Conservation (phyloP, 2,113 vertebrate species). For the Ictalurus punctatus region DNA sequence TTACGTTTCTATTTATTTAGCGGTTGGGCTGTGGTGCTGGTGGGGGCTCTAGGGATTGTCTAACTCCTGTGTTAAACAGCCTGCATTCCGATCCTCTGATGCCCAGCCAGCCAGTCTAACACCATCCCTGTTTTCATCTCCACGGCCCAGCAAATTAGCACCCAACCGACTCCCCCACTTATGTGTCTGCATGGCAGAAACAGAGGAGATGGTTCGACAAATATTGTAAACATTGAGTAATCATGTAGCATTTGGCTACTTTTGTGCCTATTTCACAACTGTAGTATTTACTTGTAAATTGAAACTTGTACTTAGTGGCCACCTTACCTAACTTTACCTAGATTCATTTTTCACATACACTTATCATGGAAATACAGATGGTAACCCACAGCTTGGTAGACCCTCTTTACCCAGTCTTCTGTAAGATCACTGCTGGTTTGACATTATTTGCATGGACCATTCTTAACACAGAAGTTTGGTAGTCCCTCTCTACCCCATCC, state of each 20-base stretch:
- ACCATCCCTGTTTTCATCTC: constrained; percentile 71
- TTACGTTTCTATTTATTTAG: constrained; percentile 86
- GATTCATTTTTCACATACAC: not conserved
- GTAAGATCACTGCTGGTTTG: not conserved
- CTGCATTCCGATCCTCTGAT: constrained; percentile 78
- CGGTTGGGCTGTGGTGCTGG: constrained; percentile 68
- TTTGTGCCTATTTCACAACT: not conserved
- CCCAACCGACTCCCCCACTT: constrained; percentile 60
- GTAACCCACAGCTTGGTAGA: not conserved
- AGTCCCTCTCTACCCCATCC: not conserved
- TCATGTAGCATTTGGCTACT: constrained; percentile 12
- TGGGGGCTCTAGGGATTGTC: constrained; percentile 76
- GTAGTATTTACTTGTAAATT: not conserved
- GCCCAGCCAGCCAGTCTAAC: constrained; percentile 72
- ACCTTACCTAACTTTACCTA: not conserved
- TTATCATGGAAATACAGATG: not conserved
- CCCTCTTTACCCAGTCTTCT: not conserved
- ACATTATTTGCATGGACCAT: not conserved
- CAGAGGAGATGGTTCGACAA: not conserved
- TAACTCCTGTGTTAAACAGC: constrained; percentile 77
- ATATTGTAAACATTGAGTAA: constrained; percentile 31
- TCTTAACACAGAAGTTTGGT: not conserved
- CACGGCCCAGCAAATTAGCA: constrained; percentile 68
- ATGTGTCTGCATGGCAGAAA: constrained; percentile 16
- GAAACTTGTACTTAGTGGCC: not conserved